Evolutionary conservation across 2,797 vertebrate genomes (phyloP), one percentile per base, ranked within the genome.

Genomic region (Poecile montanus): DNA sequence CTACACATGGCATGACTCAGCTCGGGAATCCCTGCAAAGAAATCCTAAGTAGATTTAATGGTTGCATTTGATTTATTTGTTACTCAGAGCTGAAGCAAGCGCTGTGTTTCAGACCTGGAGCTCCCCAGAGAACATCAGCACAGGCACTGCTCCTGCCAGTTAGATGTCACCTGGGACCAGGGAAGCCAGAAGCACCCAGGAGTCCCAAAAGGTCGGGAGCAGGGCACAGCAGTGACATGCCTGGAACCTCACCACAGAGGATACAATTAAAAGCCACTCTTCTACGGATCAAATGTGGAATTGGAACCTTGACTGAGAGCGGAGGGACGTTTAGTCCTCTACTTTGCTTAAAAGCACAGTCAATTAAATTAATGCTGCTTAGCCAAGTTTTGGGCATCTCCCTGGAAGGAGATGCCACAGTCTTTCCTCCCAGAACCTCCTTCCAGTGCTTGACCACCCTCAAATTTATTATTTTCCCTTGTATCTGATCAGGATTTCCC

Each of bases 1-100:
- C 89, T 89, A 25, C 2, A 18, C 94, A 85, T 36, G 0, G 45
- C 65, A 89, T 95, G 92, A 95, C 67, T 93, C 94, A 92, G 88
- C 91, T 68, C 0, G 0, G 74, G 93, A 94, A 91, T 95, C 78
- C 92, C 96, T 92, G 71, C 87, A 83, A 90, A 90, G 70, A 78
- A 95, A 87, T 13, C 2, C 2, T 73, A 66, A 87, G 34, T 19
- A 57, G 71, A 84, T 90, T 91, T 45, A 81, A 44, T 11, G 57
- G 60, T 12, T 38, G 32, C 36, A n/a, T 48, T 72, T 94, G 79
- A 95, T 90, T 86, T 90, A 81, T 90, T 70, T 82, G 47, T 11
- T 72, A 18, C 56, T 90, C 30, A 18, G 76, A 36, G 54, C 47
- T 45, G 57, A 51, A 81, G 36, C 14, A 16, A 81, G 79, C n/a